Conservation (phyloP, 2,113 vertebrate species). For the Oreotrochilus melanogaster region DNA sequence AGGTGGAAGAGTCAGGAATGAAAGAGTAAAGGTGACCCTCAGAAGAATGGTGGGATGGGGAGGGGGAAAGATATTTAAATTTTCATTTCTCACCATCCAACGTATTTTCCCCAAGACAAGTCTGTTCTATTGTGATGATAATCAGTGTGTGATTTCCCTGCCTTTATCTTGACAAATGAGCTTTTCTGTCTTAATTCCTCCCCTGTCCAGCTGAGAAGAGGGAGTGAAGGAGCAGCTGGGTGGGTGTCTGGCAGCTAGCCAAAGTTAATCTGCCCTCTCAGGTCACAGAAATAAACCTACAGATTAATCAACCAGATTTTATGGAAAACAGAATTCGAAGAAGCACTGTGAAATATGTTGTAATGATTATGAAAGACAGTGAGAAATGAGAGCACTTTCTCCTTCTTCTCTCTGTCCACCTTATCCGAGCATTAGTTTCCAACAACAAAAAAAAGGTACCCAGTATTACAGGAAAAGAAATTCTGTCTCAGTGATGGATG, state of each 20-base stretch:
- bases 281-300: background rate
- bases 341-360: background rate
- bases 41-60: background rate
- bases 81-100: background rate
- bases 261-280: background rate
- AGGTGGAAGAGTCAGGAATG: background rate
- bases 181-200: background rate
- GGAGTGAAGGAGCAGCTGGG: background rate
- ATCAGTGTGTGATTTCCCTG: background rate
- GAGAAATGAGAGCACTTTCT: background rate
- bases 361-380: background rate
- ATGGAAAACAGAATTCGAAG: background rate
- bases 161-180: background rate
- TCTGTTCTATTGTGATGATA: background rate
- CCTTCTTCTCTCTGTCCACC: background rate
- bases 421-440: background rate
- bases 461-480: background rate
- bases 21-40: background rate
- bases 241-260: background rate
- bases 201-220: background rate
- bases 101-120: background rate
- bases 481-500: background rate
- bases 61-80: background rate
- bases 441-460: background rate
- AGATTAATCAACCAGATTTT: background rate